Evolutionary conservation across 2,797 vertebrate genomes (phyloP).

Genomic region (Acipenser ruthenus): DNA sequence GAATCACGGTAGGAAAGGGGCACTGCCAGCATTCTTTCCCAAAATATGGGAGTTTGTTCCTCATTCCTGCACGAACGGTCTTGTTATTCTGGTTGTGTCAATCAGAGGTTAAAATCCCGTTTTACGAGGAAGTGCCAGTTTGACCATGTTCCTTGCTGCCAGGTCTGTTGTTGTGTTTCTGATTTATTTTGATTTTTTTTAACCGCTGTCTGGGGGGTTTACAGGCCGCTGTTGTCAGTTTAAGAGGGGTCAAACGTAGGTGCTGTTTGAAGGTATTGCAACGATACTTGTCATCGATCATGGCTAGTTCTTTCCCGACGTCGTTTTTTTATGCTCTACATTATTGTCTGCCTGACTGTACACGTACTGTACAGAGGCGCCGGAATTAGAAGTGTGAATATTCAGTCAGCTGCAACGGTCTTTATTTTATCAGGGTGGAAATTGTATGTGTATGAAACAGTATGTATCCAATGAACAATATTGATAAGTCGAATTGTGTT

Average conservation of each 20-base stretch:
- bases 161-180: neutral
- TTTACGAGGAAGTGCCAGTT: constrained; percentile 12
- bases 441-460: no score
- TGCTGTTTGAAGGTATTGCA: no score
- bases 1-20: constrained; percentile 10
- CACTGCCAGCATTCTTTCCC: constrained; percentile 14
- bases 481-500: no score
- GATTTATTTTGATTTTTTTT: neutral
- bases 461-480: no score
- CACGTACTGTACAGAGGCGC: no score
- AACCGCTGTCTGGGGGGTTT: neutral
- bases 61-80: neutral
- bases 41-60: neutral
- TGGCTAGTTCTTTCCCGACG: no score
- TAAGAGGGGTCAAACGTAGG: neutral
- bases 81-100: neutral
- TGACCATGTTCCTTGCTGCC: neutral
- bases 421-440: no score
- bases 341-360: no score
- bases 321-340: no score
- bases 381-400: no score
- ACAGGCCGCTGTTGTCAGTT: constrained; percentile 3
- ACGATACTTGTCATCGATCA: no score
- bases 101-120: neutral
- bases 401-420: no score